Conservation (phyloP, 1,140 invertebrate genomes). For the Teleopsis dalmanni region DNA sequence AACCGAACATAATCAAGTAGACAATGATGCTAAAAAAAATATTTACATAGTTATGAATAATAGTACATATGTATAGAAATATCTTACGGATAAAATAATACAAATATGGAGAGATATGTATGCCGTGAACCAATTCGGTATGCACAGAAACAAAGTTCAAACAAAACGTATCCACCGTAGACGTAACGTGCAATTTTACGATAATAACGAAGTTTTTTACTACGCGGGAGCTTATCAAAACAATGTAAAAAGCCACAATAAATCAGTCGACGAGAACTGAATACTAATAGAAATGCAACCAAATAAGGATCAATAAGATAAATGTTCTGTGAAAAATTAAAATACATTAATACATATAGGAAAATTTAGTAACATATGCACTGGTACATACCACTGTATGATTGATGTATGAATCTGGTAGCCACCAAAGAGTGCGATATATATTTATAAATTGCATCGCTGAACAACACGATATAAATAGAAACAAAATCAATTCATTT, state of each 20-base stretch:
- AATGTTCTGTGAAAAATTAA: slow-evolving; percentile 73
- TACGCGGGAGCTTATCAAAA: slow-evolving; percentile 3
- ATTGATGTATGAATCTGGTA: slow-evolving; percentile 81
- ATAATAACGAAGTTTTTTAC: background rate
- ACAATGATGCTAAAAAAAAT: slow-evolving; percentile 50
- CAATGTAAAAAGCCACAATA: slow-evolving; percentile 46
- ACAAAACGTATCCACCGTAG: slow-evolving; percentile 25
- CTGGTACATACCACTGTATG: slow-evolving; percentile 70
- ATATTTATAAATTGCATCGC: slow-evolving; percentile 87
- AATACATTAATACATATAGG: slow-evolving; percentile 8
- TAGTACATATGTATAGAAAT: background rate
- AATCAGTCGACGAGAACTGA: slow-evolving; percentile 70
- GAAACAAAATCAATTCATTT: slow-evolving; percentile 80
- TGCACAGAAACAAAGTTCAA: slow-evolving; percentile 55
- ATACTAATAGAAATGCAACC: slow-evolving; percentile 69
- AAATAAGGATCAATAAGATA: slow-evolving; percentile 87
- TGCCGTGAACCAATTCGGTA: slow-evolving; percentile 24
- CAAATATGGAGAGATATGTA: slow-evolving; percentile 28
- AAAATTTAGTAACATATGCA: background rate
- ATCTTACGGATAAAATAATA: slow-evolving; percentile 80
- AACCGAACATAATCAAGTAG: slow-evolving; percentile 79
- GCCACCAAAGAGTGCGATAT: slow-evolving; percentile 95
- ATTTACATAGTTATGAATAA: background rate
- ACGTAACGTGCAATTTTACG: slow-evolving; percentile 20
- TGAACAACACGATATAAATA: slow-evolving; percentile 66